Base-by-base conservation (phyloP, 2,888 invertebrate genomes). In the Eristalinus aeneus region DNA sequence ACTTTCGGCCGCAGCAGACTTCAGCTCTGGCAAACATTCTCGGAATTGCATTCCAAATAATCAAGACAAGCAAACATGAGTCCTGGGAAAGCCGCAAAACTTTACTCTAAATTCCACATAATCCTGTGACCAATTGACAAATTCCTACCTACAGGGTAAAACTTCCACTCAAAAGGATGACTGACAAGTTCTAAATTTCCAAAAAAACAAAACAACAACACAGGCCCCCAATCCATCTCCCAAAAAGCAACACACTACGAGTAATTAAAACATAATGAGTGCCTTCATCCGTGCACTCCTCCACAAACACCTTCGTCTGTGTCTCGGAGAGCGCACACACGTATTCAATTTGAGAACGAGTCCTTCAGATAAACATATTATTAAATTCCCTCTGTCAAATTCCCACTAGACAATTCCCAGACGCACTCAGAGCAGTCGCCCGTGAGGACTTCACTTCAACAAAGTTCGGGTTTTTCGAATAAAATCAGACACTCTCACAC, bases 301-400 rank as follows among this genome's bases (percentile, higher is more conserved):
- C 10, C 34, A 9, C 34, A 34, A 34, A 34, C 34, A 34, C 34
- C 34, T 34, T 34, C 10, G 6, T 1, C n/a, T n/a, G n/a, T n/a
- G n/a, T n/a, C n/a, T n/a, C n/a, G n/a, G n/a, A n/a, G n/a, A 9
- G 34, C 34, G 34, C 6, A 46, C 46, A 46, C 46, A 16, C 16
- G 16, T 46, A 16, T 46, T 46, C 46, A 16, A 46, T 46, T 46
- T 46, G 16, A 1, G 16, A 8, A 16, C 46, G 16, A 78, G 82
- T 82, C 86, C 82, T 78, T 82, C 77, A 73, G 74, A 86, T 60
- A 77, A 82, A 82, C 82, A 74, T 86, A 73, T 82, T 77, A 77
- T 74, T 78, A 78, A 82, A 86, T 86, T 78, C 77, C 63, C 77
- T 74, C 73, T 77, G 74, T 82, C 77, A 82, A 56, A 71, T 58